Conservation (phyloP, 2,797 vertebrate genomes). For the Craterocephalus amniculus region DNA sequence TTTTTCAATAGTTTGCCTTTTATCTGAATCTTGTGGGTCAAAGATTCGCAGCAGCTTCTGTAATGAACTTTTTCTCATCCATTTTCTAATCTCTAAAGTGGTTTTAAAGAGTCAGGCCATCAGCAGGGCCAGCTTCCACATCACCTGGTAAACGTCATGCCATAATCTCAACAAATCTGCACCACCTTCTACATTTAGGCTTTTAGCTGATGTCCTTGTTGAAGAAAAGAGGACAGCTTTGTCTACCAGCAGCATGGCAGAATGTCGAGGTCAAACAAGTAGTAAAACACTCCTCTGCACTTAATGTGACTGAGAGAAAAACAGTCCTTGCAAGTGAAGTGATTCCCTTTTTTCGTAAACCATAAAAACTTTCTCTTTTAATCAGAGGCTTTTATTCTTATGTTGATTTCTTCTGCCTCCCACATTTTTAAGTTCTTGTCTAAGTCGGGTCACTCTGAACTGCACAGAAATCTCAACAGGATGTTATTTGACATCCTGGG, state of each 20-base stretch:
- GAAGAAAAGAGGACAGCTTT: background rate
- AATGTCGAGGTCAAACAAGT: constrained; percentile 11
- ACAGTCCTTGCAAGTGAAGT: constrained; percentile 7
- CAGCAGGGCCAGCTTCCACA: background rate
- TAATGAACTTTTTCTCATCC: background rate
- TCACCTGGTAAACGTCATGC: constrained; percentile 32
- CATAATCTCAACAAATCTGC: constrained; percentile 1
- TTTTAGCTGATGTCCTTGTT: constrained; percentile 28
- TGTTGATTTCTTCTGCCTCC: constrained; percentile 9
- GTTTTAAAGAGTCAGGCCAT: background rate
- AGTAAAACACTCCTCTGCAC: constrained; percentile 11
- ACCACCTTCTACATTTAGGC: constrained; percentile 18
- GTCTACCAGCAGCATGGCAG: constrained; percentile 15
- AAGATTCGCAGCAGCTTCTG: no score
- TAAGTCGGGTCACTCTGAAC: constrained; percentile 26
- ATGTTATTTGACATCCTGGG: background rate
- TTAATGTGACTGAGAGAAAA: background rate
- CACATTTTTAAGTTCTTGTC: constrained; percentile 31
- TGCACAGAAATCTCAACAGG: constrained; percentile 4
- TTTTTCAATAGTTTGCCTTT: background rate
- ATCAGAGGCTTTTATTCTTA: no score
- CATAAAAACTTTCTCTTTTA: background rate
- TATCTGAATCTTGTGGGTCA: background rate
- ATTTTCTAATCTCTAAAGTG: background rate
- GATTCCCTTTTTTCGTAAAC: background rate